Evolutionary conservation across 2,888 invertebrate species (phyloP), one percentile per base, ranked within the genome.

Genomic region (Deilephila elpenor): DNA sequence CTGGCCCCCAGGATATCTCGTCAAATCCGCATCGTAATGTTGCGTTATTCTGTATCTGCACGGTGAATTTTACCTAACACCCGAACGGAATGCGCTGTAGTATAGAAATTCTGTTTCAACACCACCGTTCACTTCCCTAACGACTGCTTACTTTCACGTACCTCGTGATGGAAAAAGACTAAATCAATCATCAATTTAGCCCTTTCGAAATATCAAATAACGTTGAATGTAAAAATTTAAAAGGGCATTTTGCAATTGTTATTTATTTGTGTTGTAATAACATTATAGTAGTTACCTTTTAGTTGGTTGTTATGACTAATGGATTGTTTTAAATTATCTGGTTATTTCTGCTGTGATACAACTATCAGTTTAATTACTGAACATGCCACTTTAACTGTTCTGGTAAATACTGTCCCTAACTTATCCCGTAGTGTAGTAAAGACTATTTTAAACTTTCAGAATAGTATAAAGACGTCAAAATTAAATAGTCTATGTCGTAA

Each of bases 71-170:
- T n/a, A 62, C 32, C 37, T 17, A 56, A 64, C 67, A 32, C 44
- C 44, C 29, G 20, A 37, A 37, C 11, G 72, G 20, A 56, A 62
- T 62, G 62, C 51, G 59, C 32, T 25, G 56, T 25, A 25, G 29
- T 74, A 61, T 61, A 74, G 61, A 74, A 74, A 74, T 56, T 62
- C 61, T 1, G 61, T 73, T 73, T 53, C 73, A 56, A 53, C 61
- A 73, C 51, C 11, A 34, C 73, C 73, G 53, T 74, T 74, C 71
- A 74, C 71, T 74, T 74, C 71, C 73, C 62, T 71, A 73, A 67
- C 60, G 37, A 73, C 59, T 53, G 61, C 56, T 56, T 34, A 62
- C 71, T 71, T 71, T 71, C 73, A 62, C 56, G 37, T 37, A 70
- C 53, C 60, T 62, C 44, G 60, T 74, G 59, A 37, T 71, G 34